Conservation (phyloP, 2,888 invertebrate genomes). For the Epiblema foenella region DNA sequence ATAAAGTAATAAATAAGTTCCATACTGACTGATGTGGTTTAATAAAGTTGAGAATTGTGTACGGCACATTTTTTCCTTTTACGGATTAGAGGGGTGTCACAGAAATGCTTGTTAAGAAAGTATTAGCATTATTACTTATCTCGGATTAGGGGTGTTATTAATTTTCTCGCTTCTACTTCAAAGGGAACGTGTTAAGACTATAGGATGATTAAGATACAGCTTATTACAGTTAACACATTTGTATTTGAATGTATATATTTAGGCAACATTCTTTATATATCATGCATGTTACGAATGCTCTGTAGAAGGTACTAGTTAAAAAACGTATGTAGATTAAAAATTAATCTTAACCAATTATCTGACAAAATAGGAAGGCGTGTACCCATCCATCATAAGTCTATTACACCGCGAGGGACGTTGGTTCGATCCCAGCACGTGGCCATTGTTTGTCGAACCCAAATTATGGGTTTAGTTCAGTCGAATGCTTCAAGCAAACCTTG, state of each 20-base stretch:
- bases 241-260: no score
- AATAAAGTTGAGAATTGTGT: conserved; percentile 35
- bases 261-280: no score
- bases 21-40: no score
- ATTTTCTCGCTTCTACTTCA: conserved; percentile 33
- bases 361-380: conserved; percentile 46
- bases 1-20: not conserved
- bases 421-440: conserved; percentile 62
- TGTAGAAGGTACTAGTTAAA: not conserved
- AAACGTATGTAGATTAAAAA: conserved; percentile 39
- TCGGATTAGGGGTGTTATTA: conserved; percentile 34
- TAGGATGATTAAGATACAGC: conserved; percentile 41
- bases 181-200: conserved; percentile 39
- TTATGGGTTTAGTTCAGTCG: conserved; percentile 57
- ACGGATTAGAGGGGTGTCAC: conserved; percentile 37
- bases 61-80: conserved; percentile 23
- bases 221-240: conserved; percentile 42
- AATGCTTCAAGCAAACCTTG: conserved; percentile 28
- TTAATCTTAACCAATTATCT: conserved; percentile 31
- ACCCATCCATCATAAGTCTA: conserved; percentile 55
- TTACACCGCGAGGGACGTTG: conserved; percentile 44
- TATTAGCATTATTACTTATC: conserved; percentile 36
- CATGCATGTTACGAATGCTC: no score
- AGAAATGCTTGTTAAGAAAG: conserved; percentile 36
- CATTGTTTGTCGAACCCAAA: conserved; percentile 66